phyloP scores from a whole-genome alignment of 2,797 vertebrate species.

The Rhinoraja longicauda region DNA sequence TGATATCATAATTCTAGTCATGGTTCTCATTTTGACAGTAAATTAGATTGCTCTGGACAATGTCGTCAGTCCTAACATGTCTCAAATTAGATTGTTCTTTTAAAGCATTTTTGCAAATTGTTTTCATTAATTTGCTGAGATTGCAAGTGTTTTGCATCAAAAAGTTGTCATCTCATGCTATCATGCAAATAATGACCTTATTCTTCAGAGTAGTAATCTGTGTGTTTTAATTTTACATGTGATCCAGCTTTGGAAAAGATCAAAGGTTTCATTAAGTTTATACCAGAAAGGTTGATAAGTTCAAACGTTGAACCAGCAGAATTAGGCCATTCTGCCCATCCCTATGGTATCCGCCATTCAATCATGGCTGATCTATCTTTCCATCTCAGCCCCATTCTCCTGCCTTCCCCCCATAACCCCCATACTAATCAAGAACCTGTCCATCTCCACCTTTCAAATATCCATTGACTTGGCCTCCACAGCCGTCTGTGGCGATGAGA shows the following conservation, averaged over 20 bases:
- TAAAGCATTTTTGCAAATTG: conserved; percentile 10
- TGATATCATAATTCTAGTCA: background rate
- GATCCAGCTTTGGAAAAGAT: background rate
- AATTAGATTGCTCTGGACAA: background rate
- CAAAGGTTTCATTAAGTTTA: background rate
- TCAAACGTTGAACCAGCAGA: too few relatives aligned
- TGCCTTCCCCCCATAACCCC: background rate
- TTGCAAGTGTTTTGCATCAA: background rate
- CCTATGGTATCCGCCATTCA: too few relatives aligned
- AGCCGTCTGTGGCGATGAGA: too few relatives aligned
- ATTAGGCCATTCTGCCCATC: too few relatives aligned
- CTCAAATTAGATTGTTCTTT: conserved; percentile 4
- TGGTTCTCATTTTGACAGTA: background rate
- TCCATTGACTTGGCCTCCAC: too few relatives aligned
- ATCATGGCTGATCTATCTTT: background rate
- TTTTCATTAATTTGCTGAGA: conserved; percentile 8
- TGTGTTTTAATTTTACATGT: background rate
- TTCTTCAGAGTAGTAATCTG: background rate
- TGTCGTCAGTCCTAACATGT: background rate
- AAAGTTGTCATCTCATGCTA: background rate
- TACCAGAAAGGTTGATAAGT: too few relatives aligned
- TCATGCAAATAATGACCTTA: background rate
- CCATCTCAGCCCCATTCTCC: background rate
- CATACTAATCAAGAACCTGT: too few relatives aligned
- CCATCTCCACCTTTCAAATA: too few relatives aligned